A percentile compares a stretch with the other conserved stretches of the same genome.
These are phyloP conservation scores for Menidia beryllina DNA, from an alignment of 2,113 vertebrate species.

Conservation along the genomic window DNA sequence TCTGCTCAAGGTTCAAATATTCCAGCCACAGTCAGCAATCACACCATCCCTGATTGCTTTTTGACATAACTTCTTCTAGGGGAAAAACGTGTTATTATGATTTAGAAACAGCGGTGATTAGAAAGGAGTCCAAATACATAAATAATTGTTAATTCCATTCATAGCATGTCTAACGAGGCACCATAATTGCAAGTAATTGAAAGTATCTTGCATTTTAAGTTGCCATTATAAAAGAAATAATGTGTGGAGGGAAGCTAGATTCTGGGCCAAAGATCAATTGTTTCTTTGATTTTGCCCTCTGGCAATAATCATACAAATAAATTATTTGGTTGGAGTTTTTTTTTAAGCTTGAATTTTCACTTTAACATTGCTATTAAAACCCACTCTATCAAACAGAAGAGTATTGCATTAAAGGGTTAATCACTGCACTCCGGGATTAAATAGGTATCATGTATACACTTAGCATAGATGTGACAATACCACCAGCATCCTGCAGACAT, in stretches of 20 bases:
- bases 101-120: slow-evolving; percentile 21
- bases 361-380: neutral
- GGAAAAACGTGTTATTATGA: neutral
- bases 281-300: too few species aligned
- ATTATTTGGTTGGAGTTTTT: too few species aligned
- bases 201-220: too few species aligned
- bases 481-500: neutral
- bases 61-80: slow-evolving; percentile 8
- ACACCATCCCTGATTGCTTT: slow-evolving; percentile 1
- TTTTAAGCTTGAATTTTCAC: too few species aligned
- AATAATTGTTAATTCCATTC: slow-evolving; percentile 6
- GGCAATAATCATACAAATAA: too few species aligned
- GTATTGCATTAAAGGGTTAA: too few species aligned
- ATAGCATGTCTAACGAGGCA: slow-evolving; percentile 32
- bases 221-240: too few species aligned
- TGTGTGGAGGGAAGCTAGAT: too few species aligned
- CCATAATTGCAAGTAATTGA: too few species aligned
- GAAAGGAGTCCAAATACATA: slow-evolving; percentile 10
- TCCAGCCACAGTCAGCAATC: neutral
- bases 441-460: neutral
- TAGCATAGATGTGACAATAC: neutral
- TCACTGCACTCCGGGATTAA: neutral
- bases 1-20: slow-evolving; percentile 4
- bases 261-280: too few species aligned
- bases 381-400: fast-evolving